Conservation (phyloP, 2,113 vertebrate genomes). For the Indri indri region DNA sequence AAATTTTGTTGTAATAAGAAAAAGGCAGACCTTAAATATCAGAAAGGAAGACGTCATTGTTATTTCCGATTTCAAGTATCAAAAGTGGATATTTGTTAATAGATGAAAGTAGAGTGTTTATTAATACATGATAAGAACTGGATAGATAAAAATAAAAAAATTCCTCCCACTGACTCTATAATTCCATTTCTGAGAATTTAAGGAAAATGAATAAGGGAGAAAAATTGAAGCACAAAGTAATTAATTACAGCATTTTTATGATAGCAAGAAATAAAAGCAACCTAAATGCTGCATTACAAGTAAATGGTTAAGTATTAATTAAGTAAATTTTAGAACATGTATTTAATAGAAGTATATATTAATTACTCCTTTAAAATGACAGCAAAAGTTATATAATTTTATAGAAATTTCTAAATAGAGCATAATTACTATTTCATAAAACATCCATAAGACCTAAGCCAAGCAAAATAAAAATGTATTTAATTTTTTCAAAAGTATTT, state of each 20-base stretch:
- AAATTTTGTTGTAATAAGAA: background rate
- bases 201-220: background rate
- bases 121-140: background rate
- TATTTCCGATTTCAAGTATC: background rate
- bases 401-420: background rate
- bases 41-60: background rate
- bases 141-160: background rate
- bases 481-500: background rate
- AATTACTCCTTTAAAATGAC: background rate
- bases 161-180: background rate
- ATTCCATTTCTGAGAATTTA: conserved; percentile 19
- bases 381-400: background rate
- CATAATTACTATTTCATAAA: background rate
- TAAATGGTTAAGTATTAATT: background rate
- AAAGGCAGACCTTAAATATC: background rate
- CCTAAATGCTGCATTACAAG: background rate
- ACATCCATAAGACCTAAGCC: background rate
- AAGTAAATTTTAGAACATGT: background rate
- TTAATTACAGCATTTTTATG: conserved; percentile 1
- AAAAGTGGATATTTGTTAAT: background rate
- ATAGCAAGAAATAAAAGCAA: background rate
- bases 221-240: background rate
- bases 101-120: background rate
- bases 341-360: background rate
- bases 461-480: background rate